Evolutionary conservation across 2,113 vertebrate species (phyloP).

Genomic region (Xenotilapia flavipinnis): DNA sequence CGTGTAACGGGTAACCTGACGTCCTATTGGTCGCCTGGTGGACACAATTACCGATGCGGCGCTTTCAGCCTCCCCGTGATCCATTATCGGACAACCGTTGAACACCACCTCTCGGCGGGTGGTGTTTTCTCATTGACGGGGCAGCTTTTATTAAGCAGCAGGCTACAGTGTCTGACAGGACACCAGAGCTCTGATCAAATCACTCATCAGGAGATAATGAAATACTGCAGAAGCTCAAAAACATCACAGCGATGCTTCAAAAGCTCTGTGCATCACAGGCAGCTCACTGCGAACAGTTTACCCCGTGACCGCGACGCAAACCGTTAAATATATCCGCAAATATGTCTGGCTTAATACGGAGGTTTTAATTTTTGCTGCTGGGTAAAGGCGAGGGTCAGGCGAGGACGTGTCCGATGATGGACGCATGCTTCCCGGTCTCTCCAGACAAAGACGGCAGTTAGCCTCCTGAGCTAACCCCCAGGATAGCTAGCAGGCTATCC

Average conservation of each 20-base stretch:
- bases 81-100: background rate
- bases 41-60: background rate
- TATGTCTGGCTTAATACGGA: background rate
- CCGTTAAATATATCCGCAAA: background rate
- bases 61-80: background rate
- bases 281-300: background rate
- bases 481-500: conserved; percentile 37
- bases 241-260: background rate
- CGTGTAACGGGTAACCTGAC: background rate
- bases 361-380: background rate
- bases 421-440: conserved; percentile 40
- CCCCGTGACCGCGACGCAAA: background rate
- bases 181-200: background rate
- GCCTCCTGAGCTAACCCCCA: conserved; percentile 45
- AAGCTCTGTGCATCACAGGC: background rate
- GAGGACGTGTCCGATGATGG: conserved; percentile 57
- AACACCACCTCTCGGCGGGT: no score
- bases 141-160: background rate
- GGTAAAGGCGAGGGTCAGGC: conserved; percentile 1
- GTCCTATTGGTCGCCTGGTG: background rate
- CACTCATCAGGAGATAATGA: background rate
- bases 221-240: background rate
- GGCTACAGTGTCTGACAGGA: background rate
- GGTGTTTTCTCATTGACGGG: background rate
- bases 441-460: conserved; percentile 68